These are phyloP conservation scores for Limenitis camilla DNA, from an alignment of 2,888 invertebrate genomes.

Conservation along the genomic window DNA sequence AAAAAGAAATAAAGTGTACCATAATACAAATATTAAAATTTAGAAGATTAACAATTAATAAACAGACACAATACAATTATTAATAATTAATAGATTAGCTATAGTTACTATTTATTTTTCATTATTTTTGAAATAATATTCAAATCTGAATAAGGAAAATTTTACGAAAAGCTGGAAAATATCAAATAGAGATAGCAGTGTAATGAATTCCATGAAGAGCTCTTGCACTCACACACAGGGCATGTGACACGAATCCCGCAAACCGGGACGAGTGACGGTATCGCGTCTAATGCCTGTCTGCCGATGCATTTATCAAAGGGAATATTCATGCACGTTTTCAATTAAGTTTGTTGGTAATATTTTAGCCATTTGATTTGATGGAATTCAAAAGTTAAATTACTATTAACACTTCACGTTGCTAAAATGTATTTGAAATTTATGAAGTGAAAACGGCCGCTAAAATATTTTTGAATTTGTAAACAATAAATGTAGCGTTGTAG, in stretches of 20 bases:
- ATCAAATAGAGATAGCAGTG: constrained; percentile 18
- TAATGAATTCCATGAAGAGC: constrained; percentile 50
- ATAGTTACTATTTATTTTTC: too few species aligned
- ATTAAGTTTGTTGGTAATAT: constrained; percentile 11
- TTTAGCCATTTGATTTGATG: neutral
- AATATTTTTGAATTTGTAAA: constrained; percentile 37
- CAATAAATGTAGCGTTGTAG: constrained; percentile 50
- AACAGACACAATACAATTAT: too few species aligned
- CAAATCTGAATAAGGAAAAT: too few species aligned
- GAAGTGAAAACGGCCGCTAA: neutral
- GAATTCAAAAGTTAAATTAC: too few species aligned
- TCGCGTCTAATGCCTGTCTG: constrained; percentile 20
- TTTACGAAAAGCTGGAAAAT: neutral
- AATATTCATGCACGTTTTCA: constrained; percentile 20
- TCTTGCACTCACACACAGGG: constrained; percentile 30
- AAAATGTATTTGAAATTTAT: too few species aligned
- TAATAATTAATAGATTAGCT: too few species aligned
- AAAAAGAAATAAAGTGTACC: too few species aligned
- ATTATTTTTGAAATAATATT: too few species aligned
- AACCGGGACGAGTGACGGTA: constrained; percentile 39
- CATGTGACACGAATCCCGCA: constrained; percentile 54
- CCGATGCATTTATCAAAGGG: constrained; percentile 24
- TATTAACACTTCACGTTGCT: too few species aligned
- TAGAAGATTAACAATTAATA: too few species aligned
- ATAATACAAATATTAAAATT: too few species aligned